Evolutionary conservation across 2,888 invertebrate genomes (phyloP), one percentile per base, ranked within the genome.

Genomic region (Trichogramma dendrolimi): DNA sequence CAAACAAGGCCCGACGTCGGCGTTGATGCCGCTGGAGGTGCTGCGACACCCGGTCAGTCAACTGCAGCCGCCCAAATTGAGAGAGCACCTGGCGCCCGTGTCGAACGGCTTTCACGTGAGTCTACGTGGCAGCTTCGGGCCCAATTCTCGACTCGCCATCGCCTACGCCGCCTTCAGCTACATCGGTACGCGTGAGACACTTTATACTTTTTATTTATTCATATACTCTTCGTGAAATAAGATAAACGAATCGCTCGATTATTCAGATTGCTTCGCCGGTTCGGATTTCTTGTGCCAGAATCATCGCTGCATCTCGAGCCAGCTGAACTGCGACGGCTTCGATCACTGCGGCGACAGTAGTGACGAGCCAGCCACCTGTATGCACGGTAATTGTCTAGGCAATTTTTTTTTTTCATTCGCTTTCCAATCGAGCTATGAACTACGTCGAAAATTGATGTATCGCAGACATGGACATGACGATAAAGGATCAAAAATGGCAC

Each of bases 331-430:
- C 73, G 90, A 91, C 75, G 88, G 88, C 6, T 87, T 88, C 68
- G 88, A 90, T 78, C 88, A 90, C 69, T 90, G 90, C 69, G 90
- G 89, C 0, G 89, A 89, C 73, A 83, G 83, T 65, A 87, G 86
- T 67, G 89, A 89, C 74, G 89, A 89, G 74, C 84, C 85, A 1
- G 76, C 82, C 1, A 81, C 84, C 54, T 89, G 88, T 67, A 82
- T 82, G 56, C 77, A 79, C 76, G 82, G 84, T 82, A 69, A 63
- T 43, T 58, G 52, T 65, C 49, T 2, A 4, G 8, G 0, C n/a
- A 53, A 55, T 55, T 47, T 5, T 5, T 39, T 42, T 6, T 40
- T 53, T 65, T 55, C n/a, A 41, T 55, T 53, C 60, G 53, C 54
- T 6, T 4, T 14, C 0, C 8, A 7, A 43, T 43, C 51, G 44